Evolutionary conservation across 1,140 invertebrate genomes (phyloP), one percentile per base, ranked within the genome.

Genomic region (Pentalonia nigronervosa): DNA sequence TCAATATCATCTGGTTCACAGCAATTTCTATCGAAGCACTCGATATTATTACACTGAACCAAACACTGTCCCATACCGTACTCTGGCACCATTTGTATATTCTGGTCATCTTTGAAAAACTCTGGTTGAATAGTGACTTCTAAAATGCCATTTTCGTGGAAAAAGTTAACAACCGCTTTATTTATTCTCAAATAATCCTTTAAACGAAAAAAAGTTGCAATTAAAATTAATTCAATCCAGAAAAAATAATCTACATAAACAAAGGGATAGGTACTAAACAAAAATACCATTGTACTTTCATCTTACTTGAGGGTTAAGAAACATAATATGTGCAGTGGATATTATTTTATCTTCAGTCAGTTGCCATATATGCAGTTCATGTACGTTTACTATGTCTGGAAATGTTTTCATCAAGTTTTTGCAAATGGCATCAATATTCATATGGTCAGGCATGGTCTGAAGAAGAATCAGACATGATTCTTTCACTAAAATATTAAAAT

Each of bases 351-450:
- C 95, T 23, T 96, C 96, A 0, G 97, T 97, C 67, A 98, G 95
- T 94, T 97, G 96, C 97, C 97, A 98, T 8, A 98, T 96, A 94
- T 98, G 97, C 30, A 98, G 96, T 95, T 98, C 97, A 94, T 98
- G 97, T 25, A 98, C 96, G 94, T 97, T 97, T 0, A 97, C 95
- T 83, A 98, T 97, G 87, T 97, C 97, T 0, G 97, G 97, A 95
- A 99, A 98, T 94, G 96, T 96, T 93, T 95, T 95, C 0, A 97
- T 94, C 23, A 98, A 94, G 94, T 97, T 96, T 47, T 95, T 95
- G 94, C 97, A 96, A 48, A 98, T 95, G 6, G 95, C 95, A 90
- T 97, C 96, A 50, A 98, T 97, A 94, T 98, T 96, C 50, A 98
- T 97, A 84, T 97, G 96, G 94, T 96, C 97, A 3, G 98, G 97